Percentiles rank a stretch among this genome's conserved stretches.
Evolutionary conservation across 2,113 vertebrate species (phyloP).

Genomic region (Verasper variegatus): DNA sequence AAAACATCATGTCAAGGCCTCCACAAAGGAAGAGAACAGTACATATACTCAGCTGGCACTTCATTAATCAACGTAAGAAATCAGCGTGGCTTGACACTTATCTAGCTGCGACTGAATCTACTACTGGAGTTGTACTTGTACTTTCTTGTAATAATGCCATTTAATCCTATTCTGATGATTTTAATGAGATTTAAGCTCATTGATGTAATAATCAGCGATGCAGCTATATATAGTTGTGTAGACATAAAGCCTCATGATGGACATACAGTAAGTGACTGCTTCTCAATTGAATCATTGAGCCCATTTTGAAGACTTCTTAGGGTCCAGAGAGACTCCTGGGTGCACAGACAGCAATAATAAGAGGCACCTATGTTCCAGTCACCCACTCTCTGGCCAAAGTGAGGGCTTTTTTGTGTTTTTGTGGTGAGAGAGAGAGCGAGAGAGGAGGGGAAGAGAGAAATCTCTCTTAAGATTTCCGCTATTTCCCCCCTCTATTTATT

Average conservation of each 20-base stretch:
- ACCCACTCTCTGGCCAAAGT: slow-evolving; percentile 48
- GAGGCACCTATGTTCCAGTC: slow-evolving; percentile 39
- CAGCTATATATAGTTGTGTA: slow-evolving; percentile 26
- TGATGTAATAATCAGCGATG: slow-evolving; percentile 43
- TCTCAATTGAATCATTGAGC: slow-evolving; percentile 62
- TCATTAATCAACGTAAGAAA: slow-evolving; percentile 79
- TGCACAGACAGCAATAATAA: slow-evolving; percentile 49
- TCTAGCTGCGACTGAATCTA: slow-evolving; percentile 31
- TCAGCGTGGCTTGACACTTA: slow-evolving; percentile 63
- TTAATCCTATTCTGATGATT: slow-evolving; percentile 43
- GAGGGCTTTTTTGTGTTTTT: slow-evolving; percentile 59
- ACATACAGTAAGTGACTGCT: slow-evolving; percentile 48
- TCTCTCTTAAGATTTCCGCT: slow-evolving; percentile 75
- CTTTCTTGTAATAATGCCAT: slow-evolving; percentile 46
- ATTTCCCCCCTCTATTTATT: slow-evolving; percentile 77
- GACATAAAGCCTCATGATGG: slow-evolving; percentile 40
- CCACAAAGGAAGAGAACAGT: slow-evolving; percentile 65
- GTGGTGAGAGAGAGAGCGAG: slow-evolving; percentile 30
- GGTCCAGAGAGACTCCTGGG: slow-evolving; percentile 50
- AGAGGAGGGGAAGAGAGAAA: slow-evolving; percentile 47
- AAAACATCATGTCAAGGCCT: slow-evolving; percentile 66
- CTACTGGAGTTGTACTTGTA: slow-evolving; percentile 35
- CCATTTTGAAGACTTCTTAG: slow-evolving; percentile 55
- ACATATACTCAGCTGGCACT: slow-evolving; percentile 70
- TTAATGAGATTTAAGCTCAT: slow-evolving; percentile 53